These are phyloP conservation scores for Drosophila algonquin DNA, from an alignment of 2,888 invertebrate species.

Conservation along the genomic window DNA sequence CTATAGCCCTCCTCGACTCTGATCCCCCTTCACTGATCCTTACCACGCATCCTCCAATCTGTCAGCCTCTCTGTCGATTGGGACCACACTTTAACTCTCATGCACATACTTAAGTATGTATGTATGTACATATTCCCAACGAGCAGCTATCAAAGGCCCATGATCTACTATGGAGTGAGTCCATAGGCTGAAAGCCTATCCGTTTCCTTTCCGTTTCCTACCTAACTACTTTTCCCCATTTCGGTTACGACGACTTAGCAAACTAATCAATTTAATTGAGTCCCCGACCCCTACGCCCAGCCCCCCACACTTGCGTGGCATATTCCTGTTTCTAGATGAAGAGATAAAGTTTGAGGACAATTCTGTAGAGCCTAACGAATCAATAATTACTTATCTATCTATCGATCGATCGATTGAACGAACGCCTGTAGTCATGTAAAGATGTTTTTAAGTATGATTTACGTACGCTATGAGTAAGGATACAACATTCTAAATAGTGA, in stretches of 20 bases:
- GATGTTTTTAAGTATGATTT: constrained; percentile 54
- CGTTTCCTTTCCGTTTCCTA: constrained; percentile 8
- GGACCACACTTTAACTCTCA: neutral
- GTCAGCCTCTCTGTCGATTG: constrained; percentile 33
- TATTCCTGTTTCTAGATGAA: constrained; percentile 7
- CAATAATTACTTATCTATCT: constrained; percentile 15
- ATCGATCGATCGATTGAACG: constrained; percentile 19
- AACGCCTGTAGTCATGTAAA: constrained; percentile 64
- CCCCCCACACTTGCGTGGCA: neutral
- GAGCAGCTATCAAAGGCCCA: neutral
- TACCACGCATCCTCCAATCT: constrained; percentile 21
- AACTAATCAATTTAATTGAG: constrained; percentile 40
- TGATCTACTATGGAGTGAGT: constrained; percentile 1
- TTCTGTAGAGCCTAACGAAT: constrained; percentile 31
- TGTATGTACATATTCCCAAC: neutral
- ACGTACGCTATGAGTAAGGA: constrained; percentile 43
- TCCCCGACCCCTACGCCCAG: neutral
- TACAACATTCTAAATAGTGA: constrained; percentile 50
- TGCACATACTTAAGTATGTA: neutral
- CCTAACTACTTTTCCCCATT: neutral
- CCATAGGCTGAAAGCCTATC: neutral
- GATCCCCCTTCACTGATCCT: neutral
- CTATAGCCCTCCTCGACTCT: neutral
- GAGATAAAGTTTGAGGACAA: constrained; percentile 2
- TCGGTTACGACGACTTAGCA: constrained; percentile 13